Evolutionary conservation across 2,797 vertebrate genomes (phyloP), one percentile per base, ranked within the genome.

Genomic region (Pantherophis alleghaniensis): DNA sequence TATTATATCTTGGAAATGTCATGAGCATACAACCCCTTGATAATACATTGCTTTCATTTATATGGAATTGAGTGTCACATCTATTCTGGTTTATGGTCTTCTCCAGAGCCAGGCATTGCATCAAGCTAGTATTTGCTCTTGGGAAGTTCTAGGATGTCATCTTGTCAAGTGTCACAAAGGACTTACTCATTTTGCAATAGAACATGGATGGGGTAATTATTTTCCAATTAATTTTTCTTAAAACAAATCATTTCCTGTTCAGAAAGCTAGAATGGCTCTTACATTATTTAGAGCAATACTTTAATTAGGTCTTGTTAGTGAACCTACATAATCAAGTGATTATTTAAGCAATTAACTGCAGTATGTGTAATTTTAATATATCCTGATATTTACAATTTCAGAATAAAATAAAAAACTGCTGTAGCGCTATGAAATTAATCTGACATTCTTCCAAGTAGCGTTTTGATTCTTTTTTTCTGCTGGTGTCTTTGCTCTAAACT

Each of bases 41-140:
- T 32, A 32, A 32, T 18, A 32, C 2, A 69, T 69, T 69, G 16
- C 14, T 66, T 32, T 32, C n/a, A 69, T 69, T 69, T 32, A 69
- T 69, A 26, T 55, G 47, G 5, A 28, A 51, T 51, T 63, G 61
- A 63, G 26, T 96, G 95, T 94, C 95, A 95, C 83, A 1, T 0
- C 90, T 91, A 96, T 95, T 96, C 94, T 96, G 95, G 94, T 94
- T 95, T 96, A 94, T 92, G 94, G 90, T 95, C 94, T 95, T 93
- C 94, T 90, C 32, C 93, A 94, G 86, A 96, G 93, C 24, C 89
- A 94, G 90, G 91, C 94, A 95, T 88, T 96, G 91, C 57, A n/a
- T 92, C 92, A 93, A 10, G 0, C 86, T 96, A 88, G 89, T 95
- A 92, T 93, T 93, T 94, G 51, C 89, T 96, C 89, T 88, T 69